These are phyloP conservation scores for Pipistrellus pipistrellus DNA, from an alignment of 2,797 vertebrate species.

Conservation along the genomic window DNA sequence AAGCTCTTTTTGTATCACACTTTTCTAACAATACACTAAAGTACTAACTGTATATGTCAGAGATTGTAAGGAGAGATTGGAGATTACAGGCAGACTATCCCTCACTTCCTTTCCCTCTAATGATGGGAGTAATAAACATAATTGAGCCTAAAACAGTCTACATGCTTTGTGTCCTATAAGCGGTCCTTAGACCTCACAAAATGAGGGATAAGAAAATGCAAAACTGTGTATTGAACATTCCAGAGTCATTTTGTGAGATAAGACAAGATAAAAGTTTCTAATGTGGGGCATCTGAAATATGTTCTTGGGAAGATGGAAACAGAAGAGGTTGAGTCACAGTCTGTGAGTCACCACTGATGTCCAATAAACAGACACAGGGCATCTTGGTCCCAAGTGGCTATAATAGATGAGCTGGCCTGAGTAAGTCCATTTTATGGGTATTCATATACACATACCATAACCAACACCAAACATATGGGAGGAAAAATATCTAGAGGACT, in stretches of 20 bases:
- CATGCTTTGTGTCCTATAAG: not conserved
- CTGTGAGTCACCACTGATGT: accelerated
- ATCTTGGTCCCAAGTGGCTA: not conserved
- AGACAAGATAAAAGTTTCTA: not conserved
- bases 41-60: not conserved
- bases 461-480: not conserved
- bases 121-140: not conserved
- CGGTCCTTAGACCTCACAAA: not conserved
- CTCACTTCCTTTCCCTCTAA: not conserved
- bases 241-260: not conserved
- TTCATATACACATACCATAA: not conserved
- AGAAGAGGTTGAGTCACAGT: not conserved
- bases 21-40: not conserved
- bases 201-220: not conserved
- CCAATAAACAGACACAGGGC: not conserved
- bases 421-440: not conserved
- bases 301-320: not conserved
- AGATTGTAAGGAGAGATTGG: not conserved
- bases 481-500: not conserved
- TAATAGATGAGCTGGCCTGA: not conserved
- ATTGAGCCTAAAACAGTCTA: not conserved
- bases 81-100: not conserved
- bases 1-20: not conserved
- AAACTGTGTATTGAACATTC: not conserved
- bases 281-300: not conserved